These are phyloP conservation scores for Centropristis striata DNA, from an alignment of 2,113 vertebrate species.

Conservation along the genomic window DNA sequence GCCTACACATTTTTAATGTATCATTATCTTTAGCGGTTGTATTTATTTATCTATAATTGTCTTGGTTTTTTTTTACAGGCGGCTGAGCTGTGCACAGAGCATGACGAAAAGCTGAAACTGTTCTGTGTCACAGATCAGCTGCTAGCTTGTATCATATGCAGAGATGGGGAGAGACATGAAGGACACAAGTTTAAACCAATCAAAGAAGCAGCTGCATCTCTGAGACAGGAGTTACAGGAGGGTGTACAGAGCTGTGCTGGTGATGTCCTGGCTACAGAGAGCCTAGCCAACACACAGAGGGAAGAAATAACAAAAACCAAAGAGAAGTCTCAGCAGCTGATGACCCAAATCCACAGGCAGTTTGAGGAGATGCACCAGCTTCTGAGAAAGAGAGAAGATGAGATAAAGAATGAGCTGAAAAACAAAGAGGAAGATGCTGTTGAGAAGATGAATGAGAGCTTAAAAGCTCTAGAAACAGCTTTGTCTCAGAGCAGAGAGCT, in stretches of 20 bases:
- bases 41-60: background rate
- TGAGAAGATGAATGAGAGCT: constrained; percentile 35
- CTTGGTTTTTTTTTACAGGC: constrained; percentile 29
- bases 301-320: constrained; percentile 52
- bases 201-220: constrained; percentile 53
- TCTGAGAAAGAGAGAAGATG: constrained; percentile 64
- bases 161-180: constrained; percentile 66
- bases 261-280: constrained; percentile 30
- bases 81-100: constrained; percentile 59
- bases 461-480: constrained; percentile 26
- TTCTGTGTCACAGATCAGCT: constrained; percentile 75
- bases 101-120: constrained; percentile 76
- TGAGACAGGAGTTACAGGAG: constrained; percentile 48
- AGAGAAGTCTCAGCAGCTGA: constrained; percentile 53
- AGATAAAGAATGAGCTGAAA: constrained; percentile 56
- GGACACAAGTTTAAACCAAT: constrained; percentile 73
- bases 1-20: background rate
- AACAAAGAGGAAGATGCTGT: constrained; percentile 15
- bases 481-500: constrained; percentile 51
- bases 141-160: constrained; percentile 72
- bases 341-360: constrained; percentile 44
- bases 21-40: background rate
- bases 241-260: constrained; percentile 13
- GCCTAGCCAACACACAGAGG: constrained; percentile 43
- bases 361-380: constrained; percentile 73